phyloP scores from a whole-genome alignment of 2,888 invertebrate genomes.

The Aphidoletes aphidimyza region DNA sequence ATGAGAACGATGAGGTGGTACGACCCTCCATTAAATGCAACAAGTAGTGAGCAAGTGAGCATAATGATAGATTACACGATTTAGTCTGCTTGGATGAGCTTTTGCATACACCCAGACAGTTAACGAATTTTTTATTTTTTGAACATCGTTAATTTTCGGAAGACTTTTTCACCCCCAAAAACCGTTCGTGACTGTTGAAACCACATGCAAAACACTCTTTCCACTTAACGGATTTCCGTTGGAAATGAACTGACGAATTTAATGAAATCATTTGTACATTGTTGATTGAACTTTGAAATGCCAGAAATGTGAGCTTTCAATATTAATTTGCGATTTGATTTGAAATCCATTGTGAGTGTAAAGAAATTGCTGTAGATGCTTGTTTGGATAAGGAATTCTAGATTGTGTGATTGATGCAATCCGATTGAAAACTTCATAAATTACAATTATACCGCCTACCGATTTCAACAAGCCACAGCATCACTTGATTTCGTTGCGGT shows the following conservation, averaged over 20 bases:
- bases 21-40: constrained; percentile 26
- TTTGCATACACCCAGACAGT: constrained; percentile 17
- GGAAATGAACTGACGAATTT: not conserved
- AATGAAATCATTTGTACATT: not conserved
- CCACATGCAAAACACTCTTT: not conserved
- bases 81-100: not conserved
- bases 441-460: constrained; percentile 16
- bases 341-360: not conserved
- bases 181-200: not conserved
- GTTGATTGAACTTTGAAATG: not conserved
- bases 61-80: not conserved
- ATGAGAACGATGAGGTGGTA: not conserved
- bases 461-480: not conserved
- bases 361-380: not conserved
- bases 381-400: not conserved
- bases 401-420: constrained; percentile 32
- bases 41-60: not conserved
- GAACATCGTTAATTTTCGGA: not conserved
- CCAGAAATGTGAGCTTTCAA: not conserved
- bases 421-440: not conserved
- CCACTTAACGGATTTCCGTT: not conserved
- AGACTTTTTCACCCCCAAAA: not conserved
- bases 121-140: constrained; percentile 39
- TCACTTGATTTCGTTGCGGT: not conserved
- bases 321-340: not conserved